A percentile compares a stretch with the other conserved stretches of the same genome.
Conservation (phyloP, 2,888 invertebrate species). For the Panzeria rudis region DNA sequence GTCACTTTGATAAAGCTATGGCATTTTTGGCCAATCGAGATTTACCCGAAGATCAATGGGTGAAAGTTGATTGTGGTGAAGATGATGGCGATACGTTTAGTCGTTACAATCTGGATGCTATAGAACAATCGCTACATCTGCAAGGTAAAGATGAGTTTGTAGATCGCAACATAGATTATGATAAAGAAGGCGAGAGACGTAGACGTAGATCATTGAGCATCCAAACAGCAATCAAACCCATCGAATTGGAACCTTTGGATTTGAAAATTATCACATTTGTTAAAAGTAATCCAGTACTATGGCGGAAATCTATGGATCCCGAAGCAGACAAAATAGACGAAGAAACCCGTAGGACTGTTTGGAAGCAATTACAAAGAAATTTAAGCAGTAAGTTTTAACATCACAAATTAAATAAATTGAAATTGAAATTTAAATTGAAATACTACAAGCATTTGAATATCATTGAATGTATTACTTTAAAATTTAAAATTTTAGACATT, state of each 20-base stretch:
- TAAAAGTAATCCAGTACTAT: conserved; percentile 80
- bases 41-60: conserved; percentile 77
- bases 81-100: conserved; percentile 78
- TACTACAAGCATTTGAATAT: no score
- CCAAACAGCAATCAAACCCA: conserved; percentile 72
- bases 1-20: conserved; percentile 81
- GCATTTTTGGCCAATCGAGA: conserved; percentile 80
- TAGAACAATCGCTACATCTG: conserved; percentile 75
- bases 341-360: conserved; percentile 78
- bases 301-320: conserved; percentile 79
- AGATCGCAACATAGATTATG: conserved; percentile 32
- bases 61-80: conserved; percentile 78
- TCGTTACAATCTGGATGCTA: conserved; percentile 78
- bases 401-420: no score
- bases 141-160: conserved; percentile 57
- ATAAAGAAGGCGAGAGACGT: conserved; percentile 20
- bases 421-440: no score
- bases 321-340: conserved; percentile 79
- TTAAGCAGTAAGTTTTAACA: conserved; percentile 74
- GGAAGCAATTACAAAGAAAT: conserved; percentile 79
- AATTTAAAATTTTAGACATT: conserved; percentile 63
- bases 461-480: no score
- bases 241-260: conserved; percentile 78
- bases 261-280: conserved; percentile 80
- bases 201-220: conserved; percentile 18